Evolutionary conservation across 1,140 invertebrate genomes (phyloP).

Genomic region (Solenopsis fugax): DNA sequence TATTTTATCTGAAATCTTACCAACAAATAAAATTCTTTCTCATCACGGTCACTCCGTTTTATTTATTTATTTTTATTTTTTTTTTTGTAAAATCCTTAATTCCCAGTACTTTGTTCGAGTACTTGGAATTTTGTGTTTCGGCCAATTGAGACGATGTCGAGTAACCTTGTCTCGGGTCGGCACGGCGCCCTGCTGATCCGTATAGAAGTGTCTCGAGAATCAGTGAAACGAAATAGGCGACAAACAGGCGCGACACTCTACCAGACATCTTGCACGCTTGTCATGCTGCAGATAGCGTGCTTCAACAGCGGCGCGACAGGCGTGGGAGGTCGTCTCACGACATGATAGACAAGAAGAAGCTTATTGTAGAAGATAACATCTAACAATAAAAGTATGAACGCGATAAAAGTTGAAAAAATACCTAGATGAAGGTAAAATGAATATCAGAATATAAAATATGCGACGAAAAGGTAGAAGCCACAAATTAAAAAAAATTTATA

Average conservation of each 20-base stretch:
- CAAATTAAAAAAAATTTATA: no score
- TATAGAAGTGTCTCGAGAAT: constrained; percentile 60
- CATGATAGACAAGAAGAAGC: neutral
- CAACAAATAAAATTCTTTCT: neutral
- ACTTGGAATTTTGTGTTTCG: constrained; percentile 20
- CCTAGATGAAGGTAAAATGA: neutral
- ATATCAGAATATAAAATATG: neutral
- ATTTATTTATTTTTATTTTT: no score
- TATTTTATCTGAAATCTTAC: neutral
- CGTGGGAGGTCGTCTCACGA: constrained; percentile 19
- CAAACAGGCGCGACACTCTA: constrained; percentile 66
- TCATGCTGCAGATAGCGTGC: constrained; percentile 40
- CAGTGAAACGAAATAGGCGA: constrained; percentile 58
- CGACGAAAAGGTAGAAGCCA: neutral
- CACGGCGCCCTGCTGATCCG: constrained; percentile 54
- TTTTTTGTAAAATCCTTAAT: constrained; percentile 1
- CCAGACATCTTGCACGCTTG: constrained; percentile 53
- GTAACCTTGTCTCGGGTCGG: constrained; percentile 45
- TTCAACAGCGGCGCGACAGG: constrained; percentile 48
- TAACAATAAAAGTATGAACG: neutral
- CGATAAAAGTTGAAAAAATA: neutral
- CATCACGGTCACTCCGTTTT: neutral
- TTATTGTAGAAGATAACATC: neutral
- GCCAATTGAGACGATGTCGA: constrained; percentile 65
- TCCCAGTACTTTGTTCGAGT: neutral